Base-by-base conservation (phyloP, 2,797 vertebrate species). In the Parotocinclus haroldoi region DNA sequence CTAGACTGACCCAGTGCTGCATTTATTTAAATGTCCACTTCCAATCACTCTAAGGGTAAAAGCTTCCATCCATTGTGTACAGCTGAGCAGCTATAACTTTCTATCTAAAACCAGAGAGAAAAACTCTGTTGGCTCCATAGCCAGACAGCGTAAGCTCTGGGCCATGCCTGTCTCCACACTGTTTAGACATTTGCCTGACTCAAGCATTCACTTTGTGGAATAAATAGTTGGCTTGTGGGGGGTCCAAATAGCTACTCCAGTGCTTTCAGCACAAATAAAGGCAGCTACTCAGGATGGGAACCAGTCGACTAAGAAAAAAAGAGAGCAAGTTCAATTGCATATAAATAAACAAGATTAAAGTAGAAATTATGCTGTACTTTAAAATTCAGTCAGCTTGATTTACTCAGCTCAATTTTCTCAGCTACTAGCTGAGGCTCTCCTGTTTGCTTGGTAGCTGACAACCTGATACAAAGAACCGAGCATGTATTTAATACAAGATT, bases 21-120 rank as follows among this genome's bases (percentile, higher is more conserved):
- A 66, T 68, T 73, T 66, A 72, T 72, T 53, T 66, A 58, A 76
- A 72, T 55, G 53, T 70, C 53, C 40, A 19, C 19, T 54, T 66
- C 66, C 36, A 71, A 16, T 51, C 66, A 60, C 50, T 42, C 51
- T 4, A 10, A 61, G 36, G 12, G 19, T 60, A 55, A 62, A 70
- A 18, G 52, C 57, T 61, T 56, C 50, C 12, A 52, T 55, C 49
- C 50, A 61, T 27, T 57, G 36, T 45, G 39, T 53, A 27, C 48
- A 58, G 54, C 27, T 62, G 17, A 69, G 61, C 50, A 65, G 56
- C 62, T 73, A 65, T 60, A 46, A 40, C 66, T 64, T 66, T 36
- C 36, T 27, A 40, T 37, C 44, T 46, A 36, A 9, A 52, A 11
- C 27, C 11, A 56, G 39, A 13, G 18, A 27, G 46, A 49, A 9